Evolutionary conservation across 2,888 invertebrate species (phyloP).

Genomic region (Myopa tessellatipennis): DNA sequence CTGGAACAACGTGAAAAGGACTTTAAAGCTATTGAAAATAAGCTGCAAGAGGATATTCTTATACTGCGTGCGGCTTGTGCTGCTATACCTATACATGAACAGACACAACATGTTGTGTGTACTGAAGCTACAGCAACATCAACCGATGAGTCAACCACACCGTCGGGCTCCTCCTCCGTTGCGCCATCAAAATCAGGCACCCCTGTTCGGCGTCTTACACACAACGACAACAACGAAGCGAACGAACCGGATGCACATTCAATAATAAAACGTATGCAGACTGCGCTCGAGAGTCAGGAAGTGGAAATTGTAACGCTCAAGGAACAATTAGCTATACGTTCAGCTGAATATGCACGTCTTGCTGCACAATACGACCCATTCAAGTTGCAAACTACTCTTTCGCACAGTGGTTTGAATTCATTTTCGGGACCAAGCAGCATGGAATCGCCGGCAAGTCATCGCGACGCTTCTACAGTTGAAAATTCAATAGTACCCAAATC

Average conservation of each 20-base stretch:
- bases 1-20: constrained; percentile 74
- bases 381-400: constrained; percentile 59
- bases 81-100: constrained; percentile 40
- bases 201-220: constrained; percentile 47
- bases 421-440: not conserved
- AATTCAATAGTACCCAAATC: constrained; percentile 67
- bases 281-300: constrained; percentile 77
- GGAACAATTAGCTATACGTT: constrained; percentile 74
- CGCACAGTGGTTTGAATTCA: constrained; percentile 50
- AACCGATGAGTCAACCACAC: constrained; percentile 46
- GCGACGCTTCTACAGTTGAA: constrained; percentile 17
- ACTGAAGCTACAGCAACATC: constrained; percentile 51
- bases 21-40: constrained; percentile 71
- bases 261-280: constrained; percentile 66
- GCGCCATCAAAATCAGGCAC: constrained; percentile 50
- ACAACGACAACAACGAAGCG: constrained; percentile 46
- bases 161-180: constrained; percentile 47
- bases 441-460: constrained; percentile 20
- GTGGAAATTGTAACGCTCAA: constrained; percentile 80
- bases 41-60: constrained; percentile 70
- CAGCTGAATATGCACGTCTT: constrained; percentile 72
- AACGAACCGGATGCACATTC: constrained; percentile 54
- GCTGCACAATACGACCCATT: constrained; percentile 68
- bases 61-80: constrained; percentile 65
- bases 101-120: constrained; percentile 28